Evolutionary conservation across 2,888 invertebrate species (phyloP).

Genomic region (Bimastos eiseni): DNA sequence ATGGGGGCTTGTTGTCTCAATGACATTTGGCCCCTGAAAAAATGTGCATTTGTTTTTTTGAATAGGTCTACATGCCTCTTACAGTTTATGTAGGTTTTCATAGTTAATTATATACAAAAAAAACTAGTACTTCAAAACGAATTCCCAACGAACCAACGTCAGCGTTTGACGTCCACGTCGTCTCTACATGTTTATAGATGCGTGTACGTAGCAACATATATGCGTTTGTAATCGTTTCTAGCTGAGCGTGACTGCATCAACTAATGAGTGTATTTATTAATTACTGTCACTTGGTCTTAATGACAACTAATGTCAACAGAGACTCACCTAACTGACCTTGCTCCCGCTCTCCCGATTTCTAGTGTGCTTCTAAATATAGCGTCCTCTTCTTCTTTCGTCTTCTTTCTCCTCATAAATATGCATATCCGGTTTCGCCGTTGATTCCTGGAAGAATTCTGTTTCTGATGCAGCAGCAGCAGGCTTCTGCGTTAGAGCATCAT

Average conservation of each 20-base stretch:
- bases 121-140: no score
- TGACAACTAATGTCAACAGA: background rate
- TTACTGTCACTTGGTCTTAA: background rate
- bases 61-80: no score
- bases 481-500: background rate
- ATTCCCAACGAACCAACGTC: no score
- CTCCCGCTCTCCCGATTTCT: background rate
- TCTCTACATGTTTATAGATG: background rate
- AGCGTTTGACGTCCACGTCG: background rate
- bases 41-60: no score
- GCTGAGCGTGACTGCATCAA: background rate
- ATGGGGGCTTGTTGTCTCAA: no score
- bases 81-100: no score
- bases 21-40: no score
- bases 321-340: background rate
- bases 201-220: background rate
- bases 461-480: background rate
- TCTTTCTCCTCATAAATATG: slow-evolving; percentile 13
- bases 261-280: background rate
- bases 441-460: background rate
- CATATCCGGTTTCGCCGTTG: background rate
- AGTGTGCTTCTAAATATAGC: background rate
- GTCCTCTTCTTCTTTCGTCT: background rate
- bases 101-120: no score
- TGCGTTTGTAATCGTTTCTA: background rate